Evolutionary conservation across 2,888 invertebrate genomes (phyloP).

Genomic region (Dasypolia templi): DNA sequence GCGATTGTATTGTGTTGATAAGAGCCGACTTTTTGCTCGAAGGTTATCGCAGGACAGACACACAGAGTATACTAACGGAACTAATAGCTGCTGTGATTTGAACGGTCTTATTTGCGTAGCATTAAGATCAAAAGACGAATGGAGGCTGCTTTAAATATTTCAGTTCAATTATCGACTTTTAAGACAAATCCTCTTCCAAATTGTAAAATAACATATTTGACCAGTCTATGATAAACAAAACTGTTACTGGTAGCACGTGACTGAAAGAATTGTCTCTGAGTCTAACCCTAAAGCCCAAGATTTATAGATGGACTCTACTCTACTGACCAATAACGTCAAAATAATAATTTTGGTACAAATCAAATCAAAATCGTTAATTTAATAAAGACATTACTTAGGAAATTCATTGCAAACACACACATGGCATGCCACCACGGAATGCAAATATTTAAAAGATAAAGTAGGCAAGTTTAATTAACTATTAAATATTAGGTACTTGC

Average conservation of each 20-base stretch:
- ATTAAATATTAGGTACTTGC: not conserved
- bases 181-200: not conserved
- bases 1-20: constrained; percentile 67
- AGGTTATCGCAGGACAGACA: constrained; percentile 64
- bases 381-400: too few relatives aligned
- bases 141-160: too few relatives aligned
- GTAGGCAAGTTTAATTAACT: too few relatives aligned
- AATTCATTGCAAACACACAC: too few relatives aligned
- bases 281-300: too few relatives aligned
- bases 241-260: not conserved
- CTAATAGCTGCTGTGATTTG: constrained; percentile 24
- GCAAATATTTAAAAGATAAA: too few relatives aligned
- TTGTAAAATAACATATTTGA: not conserved
- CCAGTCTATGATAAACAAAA: not conserved
- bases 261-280: not conserved
- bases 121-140: not conserved
- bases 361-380: too few relatives aligned
- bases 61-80: constrained; percentile 1
- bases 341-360: not conserved
- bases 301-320: not conserved
- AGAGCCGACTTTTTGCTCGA: constrained; percentile 62
- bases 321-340: not conserved
- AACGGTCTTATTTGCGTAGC: not conserved
- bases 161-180: not conserved
- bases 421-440: too few relatives aligned